phyloP scores from a whole-genome alignment of 2,797 vertebrate genomes.

The Sebastes goodei region DNA sequence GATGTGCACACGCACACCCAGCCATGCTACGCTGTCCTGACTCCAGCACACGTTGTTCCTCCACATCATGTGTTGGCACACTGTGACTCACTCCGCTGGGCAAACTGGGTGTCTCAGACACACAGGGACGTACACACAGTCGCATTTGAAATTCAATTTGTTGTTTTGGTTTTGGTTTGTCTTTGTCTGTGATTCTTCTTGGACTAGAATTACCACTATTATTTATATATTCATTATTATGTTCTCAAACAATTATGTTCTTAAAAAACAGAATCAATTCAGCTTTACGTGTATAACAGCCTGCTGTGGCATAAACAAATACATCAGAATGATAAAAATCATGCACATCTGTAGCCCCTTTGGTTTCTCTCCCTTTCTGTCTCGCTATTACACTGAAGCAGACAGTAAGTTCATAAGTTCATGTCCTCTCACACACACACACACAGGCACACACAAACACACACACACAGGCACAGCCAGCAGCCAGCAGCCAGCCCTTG shows the following conservation, averaged over 20 bases:
- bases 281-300: rapidly evolving
- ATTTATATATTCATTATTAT: neutral
- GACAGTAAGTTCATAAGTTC: constrained; percentile 25
- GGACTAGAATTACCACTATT: neutral
- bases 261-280: neutral
- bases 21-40: neutral
- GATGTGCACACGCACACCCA: neutral
- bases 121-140: neutral
- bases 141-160: constrained; percentile 4
- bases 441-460: neutral
- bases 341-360: neutral
- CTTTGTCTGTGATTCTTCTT: neutral
- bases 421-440: constrained; percentile 11
- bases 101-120: constrained; percentile 11
- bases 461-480: constrained; percentile 4
- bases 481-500: constrained; percentile 18
- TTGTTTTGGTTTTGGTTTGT: neutral
- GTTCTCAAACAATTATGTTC: neutral
- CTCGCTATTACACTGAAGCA: neutral
- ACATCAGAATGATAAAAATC: neutral
- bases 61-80: constrained; percentile 7
- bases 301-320: neutral
- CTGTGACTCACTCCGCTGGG: constrained; percentile 24
- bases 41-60: constrained; percentile 34
- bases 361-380: neutral